Evolutionary conservation across 2,888 invertebrate genomes (phyloP).

Genomic region (Lepetodrilus schrolli): DNA sequence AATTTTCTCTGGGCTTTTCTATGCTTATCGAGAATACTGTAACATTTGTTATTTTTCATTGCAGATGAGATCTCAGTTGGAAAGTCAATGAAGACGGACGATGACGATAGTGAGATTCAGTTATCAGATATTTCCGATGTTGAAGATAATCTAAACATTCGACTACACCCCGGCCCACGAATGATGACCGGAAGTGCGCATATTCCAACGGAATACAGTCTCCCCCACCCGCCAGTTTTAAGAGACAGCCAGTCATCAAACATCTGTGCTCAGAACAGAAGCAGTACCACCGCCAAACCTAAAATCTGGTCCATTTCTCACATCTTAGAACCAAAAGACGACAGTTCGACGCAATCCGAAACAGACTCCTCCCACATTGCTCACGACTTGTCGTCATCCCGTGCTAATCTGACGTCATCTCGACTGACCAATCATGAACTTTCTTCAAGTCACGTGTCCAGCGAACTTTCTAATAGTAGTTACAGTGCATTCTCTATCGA

Average conservation of each 20-base stretch:
- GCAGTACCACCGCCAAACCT: slow-evolving; percentile 36
- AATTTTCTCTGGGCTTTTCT: too few species aligned
- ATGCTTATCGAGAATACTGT: too few species aligned
- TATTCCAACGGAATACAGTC: not conserved
- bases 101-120: not conserved
- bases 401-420: slow-evolving; percentile 6
- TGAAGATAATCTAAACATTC: not conserved
- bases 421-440: slow-evolving; percentile 6
- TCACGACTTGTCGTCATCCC: not conserved
- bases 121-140: not conserved
- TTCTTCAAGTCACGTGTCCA: not conserved
- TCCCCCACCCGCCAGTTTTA: not conserved
- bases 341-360: not conserved
- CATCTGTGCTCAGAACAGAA: slow-evolving; percentile 10
- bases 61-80: too few species aligned
- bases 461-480: too few species aligned
- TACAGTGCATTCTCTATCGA: not conserved
- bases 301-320: slow-evolving; percentile 56
- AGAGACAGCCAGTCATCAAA: not conserved
- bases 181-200: not conserved
- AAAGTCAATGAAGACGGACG: not conserved
- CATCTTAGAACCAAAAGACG: slow-evolving; percentile 36
- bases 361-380: not conserved
- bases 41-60: too few species aligned
- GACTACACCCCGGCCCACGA: not conserved